phyloP scores from a whole-genome alignment of 1,140 invertebrate genomes.

The Vollenhovia emeryi region DNA sequence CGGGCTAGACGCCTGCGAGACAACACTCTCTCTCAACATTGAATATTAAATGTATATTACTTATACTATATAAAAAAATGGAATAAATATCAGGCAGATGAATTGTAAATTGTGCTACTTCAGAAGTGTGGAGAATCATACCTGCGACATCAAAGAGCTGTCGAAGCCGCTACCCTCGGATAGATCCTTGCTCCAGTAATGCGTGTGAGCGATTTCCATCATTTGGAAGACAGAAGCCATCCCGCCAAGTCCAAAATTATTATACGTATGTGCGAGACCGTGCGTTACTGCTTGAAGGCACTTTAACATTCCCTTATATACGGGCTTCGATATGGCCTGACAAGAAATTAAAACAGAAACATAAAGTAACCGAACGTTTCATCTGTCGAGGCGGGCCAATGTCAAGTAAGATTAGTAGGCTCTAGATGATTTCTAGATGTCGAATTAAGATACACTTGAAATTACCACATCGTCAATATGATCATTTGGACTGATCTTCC shows the following conservation, averaged over 20 bases:
- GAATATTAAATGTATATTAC: not conserved
- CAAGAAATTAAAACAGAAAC: constrained; percentile 66
- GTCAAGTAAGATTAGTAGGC: not conserved
- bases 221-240: constrained; percentile 99
- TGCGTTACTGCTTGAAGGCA: constrained; percentile 94
- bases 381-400: not conserved
- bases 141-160: constrained; percentile 86
- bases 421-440: not conserved
- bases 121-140: constrained; percentile 56
- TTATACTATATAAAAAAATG: not conserved
- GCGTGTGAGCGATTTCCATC: constrained; percentile 99
- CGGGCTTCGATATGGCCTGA: constrained; percentile 93
- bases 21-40: not conserved
- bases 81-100: not conserved
- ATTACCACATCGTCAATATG: constrained; percentile 99
- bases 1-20: constrained; percentile 89
- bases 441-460: not conserved
- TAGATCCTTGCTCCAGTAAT: constrained; percentile 97
- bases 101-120: not conserved
- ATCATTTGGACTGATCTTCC: constrained; percentile 97
- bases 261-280: constrained; percentile 96
- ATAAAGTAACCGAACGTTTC: constrained; percentile 5
- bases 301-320: constrained; percentile 99
- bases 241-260: constrained; percentile 97
- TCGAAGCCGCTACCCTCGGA: constrained; percentile 86